Conservation (phyloP, 2,113 vertebrate genomes). For the Oceanites oceanicus region DNA sequence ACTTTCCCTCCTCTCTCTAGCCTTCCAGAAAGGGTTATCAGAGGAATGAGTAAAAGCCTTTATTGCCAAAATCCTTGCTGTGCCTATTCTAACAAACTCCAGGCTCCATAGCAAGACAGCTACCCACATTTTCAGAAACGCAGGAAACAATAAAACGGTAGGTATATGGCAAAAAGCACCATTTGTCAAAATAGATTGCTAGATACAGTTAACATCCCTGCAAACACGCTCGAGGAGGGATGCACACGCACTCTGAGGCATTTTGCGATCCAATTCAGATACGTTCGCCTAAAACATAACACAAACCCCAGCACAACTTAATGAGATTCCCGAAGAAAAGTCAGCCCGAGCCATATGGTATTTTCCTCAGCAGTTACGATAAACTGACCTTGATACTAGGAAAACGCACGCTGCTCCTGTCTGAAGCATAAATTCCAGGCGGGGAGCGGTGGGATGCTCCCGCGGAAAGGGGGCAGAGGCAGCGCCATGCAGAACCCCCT, state of each 20-base stretch:
- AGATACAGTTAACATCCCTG: not conserved
- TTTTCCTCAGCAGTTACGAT: constrained; percentile 41
- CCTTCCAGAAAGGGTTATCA: not conserved
- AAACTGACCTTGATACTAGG: constrained; percentile 58
- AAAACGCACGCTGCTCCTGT: not conserved
- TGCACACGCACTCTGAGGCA: not conserved
- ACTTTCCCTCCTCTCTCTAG: not conserved
- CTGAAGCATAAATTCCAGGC: not conserved
- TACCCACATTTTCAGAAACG: not conserved
- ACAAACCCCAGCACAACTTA: not conserved
- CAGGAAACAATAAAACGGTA: not conserved
- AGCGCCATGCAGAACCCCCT: not conserved
- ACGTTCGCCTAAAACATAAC: not conserved
- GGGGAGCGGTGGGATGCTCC: not conserved
- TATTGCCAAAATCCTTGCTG: not conserved
- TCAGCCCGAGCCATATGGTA: constrained; percentile 41
- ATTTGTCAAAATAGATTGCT: not conserved
- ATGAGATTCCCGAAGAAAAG: constrained; percentile 7
- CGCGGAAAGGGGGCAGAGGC: not conserved
- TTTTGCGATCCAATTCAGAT: not conserved
- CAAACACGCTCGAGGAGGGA: not conserved
- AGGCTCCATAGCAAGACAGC: not conserved
- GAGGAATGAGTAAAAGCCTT: not conserved
- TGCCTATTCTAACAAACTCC: not conserved
- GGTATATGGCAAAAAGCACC: not conserved